Percentiles rank a stretch among this genome's conserved stretches.
Conservation (phyloP, 2,797 vertebrate genomes). For the Garrulus glandarius region DNA sequence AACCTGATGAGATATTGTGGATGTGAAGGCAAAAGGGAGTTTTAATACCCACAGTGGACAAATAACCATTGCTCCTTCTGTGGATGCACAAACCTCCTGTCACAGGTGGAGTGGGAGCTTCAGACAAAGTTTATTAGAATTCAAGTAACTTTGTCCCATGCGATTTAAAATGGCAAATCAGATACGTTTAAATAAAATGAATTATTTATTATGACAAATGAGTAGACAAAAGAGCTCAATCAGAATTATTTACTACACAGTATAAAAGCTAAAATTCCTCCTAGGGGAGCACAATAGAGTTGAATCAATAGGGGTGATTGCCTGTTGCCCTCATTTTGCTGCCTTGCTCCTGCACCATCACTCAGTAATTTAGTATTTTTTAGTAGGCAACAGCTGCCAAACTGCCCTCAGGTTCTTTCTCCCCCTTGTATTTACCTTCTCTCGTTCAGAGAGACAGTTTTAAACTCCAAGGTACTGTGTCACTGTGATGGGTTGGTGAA, state of each 20-base stretch:
- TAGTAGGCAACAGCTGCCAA: not conserved
- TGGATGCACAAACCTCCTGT: too few relatives aligned
- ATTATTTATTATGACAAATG: not conserved
- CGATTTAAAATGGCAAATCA: not conserved
- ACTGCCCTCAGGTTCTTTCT: not conserved
- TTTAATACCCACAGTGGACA: rapidly evolving
- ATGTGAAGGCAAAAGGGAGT: not conserved
- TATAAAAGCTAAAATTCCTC: not conserved
- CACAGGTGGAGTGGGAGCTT: not conserved
- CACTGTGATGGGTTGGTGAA: not conserved
- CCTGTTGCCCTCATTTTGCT: not conserved
- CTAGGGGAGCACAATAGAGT: not conserved
- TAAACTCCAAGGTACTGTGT: not conserved
- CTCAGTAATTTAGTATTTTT: not conserved
- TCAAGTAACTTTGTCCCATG: not conserved
- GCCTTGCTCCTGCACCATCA: not conserved
- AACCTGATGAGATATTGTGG: not conserved
- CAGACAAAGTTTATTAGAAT: not conserved
- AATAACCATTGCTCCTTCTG: not conserved
- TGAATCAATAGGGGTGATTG: too few relatives aligned
- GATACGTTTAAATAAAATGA: not conserved
- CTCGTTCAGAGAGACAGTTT: not conserved
- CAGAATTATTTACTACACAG: not conserved
- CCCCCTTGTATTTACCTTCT: not conserved
- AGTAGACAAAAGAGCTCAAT: not conserved